phyloP scores from a whole-genome alignment of 2,797 vertebrate species.

The Characodon lateralis region DNA sequence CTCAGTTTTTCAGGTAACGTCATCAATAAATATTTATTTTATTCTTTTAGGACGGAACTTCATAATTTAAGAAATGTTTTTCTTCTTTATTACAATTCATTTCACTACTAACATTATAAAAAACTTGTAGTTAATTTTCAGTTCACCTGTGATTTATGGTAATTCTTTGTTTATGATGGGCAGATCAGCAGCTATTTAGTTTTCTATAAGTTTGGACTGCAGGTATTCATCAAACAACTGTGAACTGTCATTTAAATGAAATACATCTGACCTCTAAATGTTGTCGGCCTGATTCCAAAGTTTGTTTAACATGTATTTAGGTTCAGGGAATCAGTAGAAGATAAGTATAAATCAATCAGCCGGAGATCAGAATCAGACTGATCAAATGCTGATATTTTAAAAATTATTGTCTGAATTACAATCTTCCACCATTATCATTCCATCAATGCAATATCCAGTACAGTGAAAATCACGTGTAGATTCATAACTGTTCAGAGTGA shows the following conservation, averaged over 20 bases:
- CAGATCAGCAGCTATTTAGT: not conserved
- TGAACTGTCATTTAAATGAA: not conserved
- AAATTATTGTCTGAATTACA: not conserved
- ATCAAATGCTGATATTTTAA: not conserved
- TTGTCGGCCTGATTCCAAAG: not conserved
- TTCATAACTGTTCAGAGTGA: not conserved
- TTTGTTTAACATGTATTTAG: not conserved
- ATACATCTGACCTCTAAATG: not conserved
- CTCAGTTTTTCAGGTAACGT: slow-evolving; percentile 43
- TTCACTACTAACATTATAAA: not conserved
- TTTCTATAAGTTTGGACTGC: not conserved
- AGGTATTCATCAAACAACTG: not conserved
- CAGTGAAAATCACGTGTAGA: too few relatives aligned
- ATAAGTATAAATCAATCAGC: not conserved
- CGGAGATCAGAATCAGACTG: too few relatives aligned
- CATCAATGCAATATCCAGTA: too few relatives aligned
- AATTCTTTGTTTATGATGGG: not conserved
- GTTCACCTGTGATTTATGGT: not conserved
- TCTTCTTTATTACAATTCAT: not conserved
- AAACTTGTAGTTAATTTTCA: not conserved
- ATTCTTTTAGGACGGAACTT: not conserved
- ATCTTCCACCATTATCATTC: not conserved
- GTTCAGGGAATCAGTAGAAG: not conserved
- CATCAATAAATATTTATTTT: not conserved
- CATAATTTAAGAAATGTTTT: not conserved